Evolutionary conservation across 1,140 invertebrate species (phyloP), one percentile per base, ranked within the genome.

Genomic region (Pseudachorutes palmiensis): DNA sequence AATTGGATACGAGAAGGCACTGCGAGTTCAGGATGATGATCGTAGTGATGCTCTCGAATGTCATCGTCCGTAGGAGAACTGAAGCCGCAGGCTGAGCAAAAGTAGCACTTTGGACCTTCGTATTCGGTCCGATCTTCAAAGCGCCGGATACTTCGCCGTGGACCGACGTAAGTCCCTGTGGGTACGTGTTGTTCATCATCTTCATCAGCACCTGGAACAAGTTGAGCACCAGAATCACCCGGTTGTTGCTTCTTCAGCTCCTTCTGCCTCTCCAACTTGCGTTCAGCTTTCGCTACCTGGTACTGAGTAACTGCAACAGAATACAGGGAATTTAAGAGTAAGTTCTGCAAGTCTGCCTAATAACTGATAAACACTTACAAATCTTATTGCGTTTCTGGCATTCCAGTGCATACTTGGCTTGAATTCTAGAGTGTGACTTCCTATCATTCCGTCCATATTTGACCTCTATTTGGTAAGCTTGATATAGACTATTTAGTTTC

Each of bases 21-120:
- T 3, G 58, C 24, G 24, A 30, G 9, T 9, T 32, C 58, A 9
- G 58, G 58, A 60, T 60, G 58, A 9, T 3, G 5, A 36, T 31
- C 61, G 2, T 26, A 3, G 5, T 24, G 26, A 45, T 63, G 61
- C 3, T 41, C 29, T 63, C 26, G 5, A 14, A 63, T 22, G 31
- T 24, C 61, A 3, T 31, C 9, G 2, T 63, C 26, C 5, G 9
- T 19, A 19, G 12, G 2, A 5, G n/a, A 45, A 5, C 3, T 24
- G 22, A 63, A 48, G 28, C 24, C 26, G 36, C 58, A 60, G 12
- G 31, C 2, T 2, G 26, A 5, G 31, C 58, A 60, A 24, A 30
- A 60, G 30, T 60, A 60, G 12, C 58, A 60, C 9, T 60, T 60
- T 60, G 26, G 58, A 29, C 58, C 30, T 55, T 55, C 51, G 3